Evolutionary conservation across 2,797 vertebrate genomes (phyloP).

Genomic region (Notoglanidium macrostoma): DNA sequence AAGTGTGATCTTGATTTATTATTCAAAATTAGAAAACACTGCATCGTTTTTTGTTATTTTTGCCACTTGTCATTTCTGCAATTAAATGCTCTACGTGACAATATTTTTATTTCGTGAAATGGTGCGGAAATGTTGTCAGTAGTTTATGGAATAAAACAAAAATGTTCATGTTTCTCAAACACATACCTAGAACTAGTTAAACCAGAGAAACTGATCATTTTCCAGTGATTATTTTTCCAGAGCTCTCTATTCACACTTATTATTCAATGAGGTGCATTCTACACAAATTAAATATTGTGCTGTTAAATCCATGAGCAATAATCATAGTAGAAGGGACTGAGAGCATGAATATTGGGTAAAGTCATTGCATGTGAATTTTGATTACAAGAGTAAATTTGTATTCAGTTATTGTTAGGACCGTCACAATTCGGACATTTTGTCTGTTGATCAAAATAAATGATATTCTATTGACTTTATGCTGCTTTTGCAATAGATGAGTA

Average conservation of each 20-base stretch:
- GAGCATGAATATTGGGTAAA: background rate
- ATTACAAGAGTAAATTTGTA: background rate
- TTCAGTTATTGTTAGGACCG: background rate
- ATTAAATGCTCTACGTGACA: too few species aligned
- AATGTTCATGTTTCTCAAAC: too few species aligned
- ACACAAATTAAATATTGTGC: conserved; percentile 3
- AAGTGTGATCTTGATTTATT: too few species aligned
- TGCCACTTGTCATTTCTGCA: too few species aligned
- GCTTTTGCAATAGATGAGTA: background rate
- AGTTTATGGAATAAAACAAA: too few species aligned
- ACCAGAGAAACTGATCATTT: too few species aligned
- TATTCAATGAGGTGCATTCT: background rate
- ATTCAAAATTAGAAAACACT: too few species aligned
- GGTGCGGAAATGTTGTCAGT: too few species aligned
- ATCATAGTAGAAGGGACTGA: background rate
- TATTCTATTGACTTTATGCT: background rate
- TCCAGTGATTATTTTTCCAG: too few species aligned
- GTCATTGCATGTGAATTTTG: background rate
- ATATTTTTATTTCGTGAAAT: too few species aligned
- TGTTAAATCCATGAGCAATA: background rate
- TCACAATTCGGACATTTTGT: background rate
- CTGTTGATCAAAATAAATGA: background rate
- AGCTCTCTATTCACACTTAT: background rate
- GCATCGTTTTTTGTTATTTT: too few species aligned
- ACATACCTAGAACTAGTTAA: too few species aligned